phyloP scores from a whole-genome alignment of 1,140 invertebrate genomes.

The Habropoda laboriosa region DNA sequence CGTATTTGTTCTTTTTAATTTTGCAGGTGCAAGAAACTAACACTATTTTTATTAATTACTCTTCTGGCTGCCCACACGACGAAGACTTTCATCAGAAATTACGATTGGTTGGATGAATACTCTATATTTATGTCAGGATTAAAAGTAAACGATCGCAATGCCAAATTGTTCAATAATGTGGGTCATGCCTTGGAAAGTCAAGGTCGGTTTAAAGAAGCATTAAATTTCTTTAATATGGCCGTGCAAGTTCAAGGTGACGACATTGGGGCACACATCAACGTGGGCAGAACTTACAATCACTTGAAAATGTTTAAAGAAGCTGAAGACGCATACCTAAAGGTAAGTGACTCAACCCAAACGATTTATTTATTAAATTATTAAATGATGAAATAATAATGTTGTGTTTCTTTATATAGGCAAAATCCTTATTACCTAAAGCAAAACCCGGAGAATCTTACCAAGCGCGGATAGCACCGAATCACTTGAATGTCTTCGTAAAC shows the following conservation, averaged over 20 bases:
- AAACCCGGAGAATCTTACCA: constrained; percentile 97
- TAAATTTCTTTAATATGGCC: constrained; percentile 95
- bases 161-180: constrained; percentile 98
- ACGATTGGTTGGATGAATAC: constrained; percentile 96
- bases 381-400: not conserved
- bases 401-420: constrained; percentile 84
- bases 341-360: constrained; percentile 67
- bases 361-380: not conserved
- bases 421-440: constrained; percentile 93
- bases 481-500: constrained; percentile 98
- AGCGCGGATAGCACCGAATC: constrained; percentile 96
- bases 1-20: not conserved
- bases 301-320: constrained; percentile 95
- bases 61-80: constrained; percentile 89
- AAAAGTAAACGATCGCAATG: constrained; percentile 95
- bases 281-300: constrained; percentile 96
- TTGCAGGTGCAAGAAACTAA: constrained; percentile 83
- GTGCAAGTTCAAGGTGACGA: constrained; percentile 97
- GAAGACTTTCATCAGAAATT: constrained; percentile 93
- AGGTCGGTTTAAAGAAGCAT: constrained; percentile 91
- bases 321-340: constrained; percentile 94
- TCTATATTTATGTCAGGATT: constrained; percentile 96
- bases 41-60: constrained; percentile 85
- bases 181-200: constrained; percentile 96
- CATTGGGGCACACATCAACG: constrained; percentile 98